A percentile compares a stretch with the other conserved stretches of the same genome.
phyloP scores from a whole-genome alignment of 2,888 invertebrate genomes.

The Tinea pellionella region DNA sequence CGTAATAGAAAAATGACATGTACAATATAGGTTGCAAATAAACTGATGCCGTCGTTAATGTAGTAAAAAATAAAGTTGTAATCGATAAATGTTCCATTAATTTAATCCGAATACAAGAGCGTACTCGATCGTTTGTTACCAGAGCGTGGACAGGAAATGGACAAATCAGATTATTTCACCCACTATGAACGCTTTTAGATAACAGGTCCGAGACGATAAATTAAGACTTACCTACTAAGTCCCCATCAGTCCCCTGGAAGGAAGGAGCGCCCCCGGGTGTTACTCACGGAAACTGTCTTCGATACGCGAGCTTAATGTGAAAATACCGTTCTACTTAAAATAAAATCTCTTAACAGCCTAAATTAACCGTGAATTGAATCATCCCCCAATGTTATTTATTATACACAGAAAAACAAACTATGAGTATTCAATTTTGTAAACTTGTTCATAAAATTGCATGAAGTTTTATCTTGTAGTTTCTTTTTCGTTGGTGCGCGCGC shows the following conservation, averaged over 20 bases:
- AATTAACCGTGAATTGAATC: slow-evolving; percentile 9
- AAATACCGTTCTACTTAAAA: slow-evolving; percentile 12
- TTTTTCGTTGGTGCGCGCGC: too few species aligned
- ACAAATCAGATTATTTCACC: slow-evolving; percentile 69
- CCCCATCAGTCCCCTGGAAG: slow-evolving; percentile 41
- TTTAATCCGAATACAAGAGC: slow-evolving; percentile 1
- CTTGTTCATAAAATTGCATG: too few species aligned
- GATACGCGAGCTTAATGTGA: slow-evolving; percentile 11
- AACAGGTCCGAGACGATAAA: slow-evolving; percentile 53
- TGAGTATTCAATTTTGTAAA: too few species aligned
- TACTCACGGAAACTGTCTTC: slow-evolving; percentile 29
- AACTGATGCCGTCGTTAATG: too few species aligned
- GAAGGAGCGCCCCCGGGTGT: slow-evolving; percentile 47
- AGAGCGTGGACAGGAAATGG: slow-evolving; percentile 39
- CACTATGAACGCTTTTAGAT: slow-evolving; percentile 60
- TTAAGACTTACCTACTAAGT: slow-evolving; percentile 67
- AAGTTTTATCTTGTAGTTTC: too few species aligned
- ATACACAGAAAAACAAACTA: background rate
- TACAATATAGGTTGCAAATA: too few species aligned
- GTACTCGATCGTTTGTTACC: slow-evolving; percentile 15
- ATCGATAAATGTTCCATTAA: slow-evolving; percentile 13
- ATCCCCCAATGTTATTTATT: background rate
- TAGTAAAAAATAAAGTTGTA: background rate
- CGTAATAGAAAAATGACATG: too few species aligned
- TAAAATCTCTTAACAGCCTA: slow-evolving; percentile 11